Evolutionary conservation across 2,113 vertebrate genomes (phyloP), one percentile per base, ranked within the genome.

Genomic region (Colistium nudipinnis): DNA sequence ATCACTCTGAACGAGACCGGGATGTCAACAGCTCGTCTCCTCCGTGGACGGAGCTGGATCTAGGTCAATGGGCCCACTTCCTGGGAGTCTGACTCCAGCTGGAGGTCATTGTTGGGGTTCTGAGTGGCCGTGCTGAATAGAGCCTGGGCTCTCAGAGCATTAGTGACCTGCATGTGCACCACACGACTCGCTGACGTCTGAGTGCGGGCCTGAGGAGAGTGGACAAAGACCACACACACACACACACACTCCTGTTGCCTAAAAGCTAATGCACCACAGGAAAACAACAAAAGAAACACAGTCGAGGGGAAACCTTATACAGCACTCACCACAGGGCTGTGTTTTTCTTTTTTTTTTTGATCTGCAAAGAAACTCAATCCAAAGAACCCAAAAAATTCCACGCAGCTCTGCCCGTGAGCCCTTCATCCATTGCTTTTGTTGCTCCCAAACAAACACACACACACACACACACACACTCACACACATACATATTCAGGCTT

Each of bases 61-160:
- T 78, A 80, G 88, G 90, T 91, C 88, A 91, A 62, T 69, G 85
- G 84, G 82, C 87, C 78, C 79, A 83, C 85, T 87, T 85, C 60
- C 75, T 39, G 59, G 31, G 56, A 81, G 76, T 75, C 63, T 7
- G 78, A 78, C 76, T 62, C 16, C 19, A 59, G 75, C 73, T 65
- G 62, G 51, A 27, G 69, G 75, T 82, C 66, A 68, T 77, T 85
- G 67, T 85, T 71, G 54, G 70, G 76, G 22, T 56, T 74, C 60
- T 74, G 73, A 88, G 82, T 83, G 74, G 66, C 49, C 52, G 17
- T 49, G 25, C 39, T 85, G 83, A 86, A 84, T 81, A 60, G 74
- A 82, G 60, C 17, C 43, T 62, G 54, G 52, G n/a, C 72, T 74
- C 49, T 70, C 73, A 28, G 65, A 71, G 79, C 88, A 90, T 91